These are phyloP conservation scores for Netelia inedita DNA, from an alignment of 2,888 invertebrate species.

Conservation along the genomic window DNA sequence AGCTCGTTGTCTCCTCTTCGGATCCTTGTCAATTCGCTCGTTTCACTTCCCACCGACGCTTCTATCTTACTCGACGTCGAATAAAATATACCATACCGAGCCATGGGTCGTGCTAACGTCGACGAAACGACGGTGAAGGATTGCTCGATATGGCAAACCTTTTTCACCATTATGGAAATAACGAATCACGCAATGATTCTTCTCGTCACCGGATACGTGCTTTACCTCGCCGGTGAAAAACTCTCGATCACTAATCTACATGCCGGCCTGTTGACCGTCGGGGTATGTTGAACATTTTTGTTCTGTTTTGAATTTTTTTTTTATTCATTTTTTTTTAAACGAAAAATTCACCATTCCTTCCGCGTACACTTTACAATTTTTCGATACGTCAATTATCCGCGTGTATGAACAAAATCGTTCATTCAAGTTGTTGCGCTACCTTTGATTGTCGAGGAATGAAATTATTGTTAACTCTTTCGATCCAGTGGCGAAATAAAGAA, in stretches of 20 bases:
- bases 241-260: constrained; percentile 66
- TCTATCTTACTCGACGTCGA: background rate
- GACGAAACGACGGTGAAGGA: constrained; percentile 46
- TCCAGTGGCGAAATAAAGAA: too few species aligned
- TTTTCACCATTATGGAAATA: constrained; percentile 62
- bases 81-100: constrained; percentile 3
- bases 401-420: too few species aligned
- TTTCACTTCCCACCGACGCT: too few species aligned
- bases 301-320: background rate
- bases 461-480: too few species aligned
- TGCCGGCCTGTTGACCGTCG: constrained; percentile 72
- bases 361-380: background rate
- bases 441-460: too few species aligned
- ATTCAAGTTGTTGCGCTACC: too few species aligned
- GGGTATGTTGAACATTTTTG: constrained; percentile 62
- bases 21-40: too few species aligned
- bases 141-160: constrained; percentile 46
- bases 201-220: constrained; percentile 70
- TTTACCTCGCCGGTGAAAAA: constrained; percentile 64
- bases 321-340: background rate
- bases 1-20: too few species aligned
- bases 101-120: constrained; percentile 2
- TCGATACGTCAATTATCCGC: too few species aligned
- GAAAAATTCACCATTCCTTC: background rate
- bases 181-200: constrained; percentile 74